Evolutionary conservation across 2,113 vertebrate genomes (phyloP).

Genomic region (Odontesthes bonariensis): DNA sequence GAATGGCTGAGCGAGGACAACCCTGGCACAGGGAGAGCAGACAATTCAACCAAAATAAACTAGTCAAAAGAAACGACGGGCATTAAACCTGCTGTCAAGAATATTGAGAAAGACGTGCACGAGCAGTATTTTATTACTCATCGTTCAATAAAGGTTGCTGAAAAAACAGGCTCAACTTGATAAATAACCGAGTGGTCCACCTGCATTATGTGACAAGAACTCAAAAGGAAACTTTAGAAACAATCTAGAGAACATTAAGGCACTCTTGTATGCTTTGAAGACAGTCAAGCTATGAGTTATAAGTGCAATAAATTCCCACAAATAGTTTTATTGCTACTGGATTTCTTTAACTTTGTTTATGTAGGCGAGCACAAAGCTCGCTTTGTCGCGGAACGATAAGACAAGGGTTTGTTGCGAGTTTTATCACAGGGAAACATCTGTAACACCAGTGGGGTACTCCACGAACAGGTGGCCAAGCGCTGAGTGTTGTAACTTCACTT

Average conservation of each 20-base stretch:
- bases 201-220: conserved; percentile 26
- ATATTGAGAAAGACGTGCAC: conserved; percentile 9
- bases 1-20: conserved; percentile 56
- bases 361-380: conserved; percentile 24
- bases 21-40: conserved; percentile 7
- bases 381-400: conserved; percentile 48
- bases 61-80: conserved; percentile 26
- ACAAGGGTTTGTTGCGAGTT: conserved; percentile 36
- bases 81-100: background rate
- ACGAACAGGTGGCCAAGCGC: conserved; percentile 18
- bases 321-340: conserved; percentile 15
- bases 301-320: conserved; percentile 29
- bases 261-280: conserved; percentile 1
- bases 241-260: background rate
- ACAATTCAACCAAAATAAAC: conserved; percentile 65
- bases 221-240: conserved; percentile 1
- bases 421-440: conserved; percentile 69
- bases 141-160: background rate
- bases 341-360: conserved; percentile 35
- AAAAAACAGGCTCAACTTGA: conserved; percentile 32
- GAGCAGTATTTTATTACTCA: background rate
- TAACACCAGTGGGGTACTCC: conserved; percentile 21
- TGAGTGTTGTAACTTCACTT: conserved; percentile 30
- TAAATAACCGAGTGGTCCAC: conserved; percentile 8
- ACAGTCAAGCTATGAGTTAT: background rate